Base-by-base conservation (phyloP, 2,888 invertebrate species). In the Lobophora halterata region DNA sequence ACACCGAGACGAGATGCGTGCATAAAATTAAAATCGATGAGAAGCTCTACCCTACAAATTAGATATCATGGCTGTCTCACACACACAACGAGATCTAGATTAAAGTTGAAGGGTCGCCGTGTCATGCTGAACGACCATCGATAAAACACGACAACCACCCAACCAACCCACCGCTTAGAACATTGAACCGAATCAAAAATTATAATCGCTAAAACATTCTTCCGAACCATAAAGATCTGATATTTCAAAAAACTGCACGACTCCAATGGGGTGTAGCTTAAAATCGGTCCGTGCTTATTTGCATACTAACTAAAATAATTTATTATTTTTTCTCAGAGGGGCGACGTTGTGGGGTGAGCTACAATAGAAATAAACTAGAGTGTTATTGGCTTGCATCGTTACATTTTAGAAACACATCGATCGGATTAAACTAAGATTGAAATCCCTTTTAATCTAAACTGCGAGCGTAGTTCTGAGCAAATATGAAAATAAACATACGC, bases 291-390 rank as follows among this genome's bases (percentile, higher is more conserved):
- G 61, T 56, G 64, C 83, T 80, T 82, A 87, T 87, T 87, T 87
- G 87, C 87, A 87, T 87, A 86, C 85, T 87, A 86, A 87, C 86
- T 87, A 87, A 87, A 87, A 86, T 87, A 86, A 86, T 86, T 86
- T 87, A 86, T 87, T 86, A 86, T 86, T 85, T 85, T 87, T 86
- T 79, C 74, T 74, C 75, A 67, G 76, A 85, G 85, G 86, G 85
- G 74, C 68, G 75, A 66, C 58, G 56, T 60, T 64, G 69, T 81
- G 71, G 85, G 86, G 83, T 79, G 79, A 65, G 70, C 65, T 60
- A 51, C 82, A 85, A 82, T 81, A 68, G 74, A 68, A 74, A 76
- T 75, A 79, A 37, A 82, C 81, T 80, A 82, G 79, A 82, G 82
- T 81, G 80, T 79, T 85, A 85, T 85, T 85, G 82, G 81, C 75